phyloP scores from a whole-genome alignment of 2,797 vertebrate genomes.

The Dromococcyx pavoninus region DNA sequence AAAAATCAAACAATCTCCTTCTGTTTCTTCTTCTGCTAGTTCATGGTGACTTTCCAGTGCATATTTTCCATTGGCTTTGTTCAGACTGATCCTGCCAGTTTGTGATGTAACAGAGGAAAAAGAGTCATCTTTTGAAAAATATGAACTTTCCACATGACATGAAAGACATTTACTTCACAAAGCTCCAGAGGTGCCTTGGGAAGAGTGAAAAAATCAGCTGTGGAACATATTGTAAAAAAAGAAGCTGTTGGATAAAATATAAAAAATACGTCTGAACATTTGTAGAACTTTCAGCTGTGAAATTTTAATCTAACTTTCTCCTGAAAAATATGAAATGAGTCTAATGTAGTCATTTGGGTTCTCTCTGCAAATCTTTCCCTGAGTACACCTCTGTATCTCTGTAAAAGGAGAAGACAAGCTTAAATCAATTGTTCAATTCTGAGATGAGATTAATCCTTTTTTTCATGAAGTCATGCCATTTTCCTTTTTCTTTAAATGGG shows the following conservation, averaged over 20 bases:
- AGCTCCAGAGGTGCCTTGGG: not conserved
- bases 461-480: not conserved
- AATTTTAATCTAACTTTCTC: not conserved
- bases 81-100: not conserved
- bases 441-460: not conserved
- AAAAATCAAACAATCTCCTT: not conserved
- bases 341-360: not conserved
- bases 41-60: not conserved
- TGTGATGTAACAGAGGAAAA: not conserved
- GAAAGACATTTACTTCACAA: not conserved
- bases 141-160: not conserved
- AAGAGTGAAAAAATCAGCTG: not conserved
- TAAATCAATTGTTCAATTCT: not conserved
- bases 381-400: not conserved
- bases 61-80: slow-evolving; percentile 7
- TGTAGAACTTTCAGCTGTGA: not conserved
- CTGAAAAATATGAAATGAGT: not conserved
- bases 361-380: not conserved
- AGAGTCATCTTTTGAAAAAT: not conserved
- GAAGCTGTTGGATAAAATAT: not conserved
- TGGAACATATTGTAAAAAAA: not conserved
- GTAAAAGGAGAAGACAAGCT: not conserved
- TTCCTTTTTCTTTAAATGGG: not conserved
- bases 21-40: not conserved
- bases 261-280: not conserved